Percentiles rank a stretch among this genome's conserved stretches.
Conservation (phyloP, 2,113 vertebrate genomes). For the Mola mola region DNA sequence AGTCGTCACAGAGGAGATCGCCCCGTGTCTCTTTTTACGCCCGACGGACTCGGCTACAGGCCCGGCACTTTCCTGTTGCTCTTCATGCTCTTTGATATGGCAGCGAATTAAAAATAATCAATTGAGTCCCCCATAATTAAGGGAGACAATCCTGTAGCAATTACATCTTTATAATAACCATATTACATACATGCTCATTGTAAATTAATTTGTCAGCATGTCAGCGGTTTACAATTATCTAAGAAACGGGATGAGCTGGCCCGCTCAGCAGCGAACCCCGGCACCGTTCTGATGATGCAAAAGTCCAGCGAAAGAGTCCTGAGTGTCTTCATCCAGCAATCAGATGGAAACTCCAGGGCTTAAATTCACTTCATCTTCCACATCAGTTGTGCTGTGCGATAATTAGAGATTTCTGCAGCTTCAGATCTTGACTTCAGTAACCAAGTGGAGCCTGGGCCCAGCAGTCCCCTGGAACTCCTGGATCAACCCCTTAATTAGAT, state of each 20-base stretch:
- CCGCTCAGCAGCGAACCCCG: conserved; percentile 15
- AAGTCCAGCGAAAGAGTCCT: conserved; percentile 8
- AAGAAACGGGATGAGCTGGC: conserved; percentile 31
- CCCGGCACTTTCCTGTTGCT: conserved; percentile 33
- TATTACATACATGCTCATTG: conserved; percentile 48
- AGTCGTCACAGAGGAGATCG: conserved; percentile 25
- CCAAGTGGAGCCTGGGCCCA: too few species aligned
- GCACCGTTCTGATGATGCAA: background rate
- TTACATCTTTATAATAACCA: conserved; percentile 70
- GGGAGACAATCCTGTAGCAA: conserved; percentile 40
- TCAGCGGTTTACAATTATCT: conserved; percentile 64
- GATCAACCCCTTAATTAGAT: too few species aligned
- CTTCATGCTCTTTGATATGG: conserved; percentile 43
- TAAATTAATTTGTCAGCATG: conserved; percentile 58
- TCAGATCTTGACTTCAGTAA: background rate
- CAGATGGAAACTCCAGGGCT: conserved; percentile 6
- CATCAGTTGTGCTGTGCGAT: background rate
- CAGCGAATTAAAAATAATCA: conserved; percentile 53
- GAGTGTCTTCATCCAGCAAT: conserved; percentile 7
- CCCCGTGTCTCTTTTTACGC: conserved; percentile 21
- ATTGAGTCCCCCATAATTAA: conserved; percentile 40
- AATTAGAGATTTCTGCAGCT: background rate
- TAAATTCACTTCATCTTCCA: conserved; percentile 5
- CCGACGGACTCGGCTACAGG: conserved; percentile 25
- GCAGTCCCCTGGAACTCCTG: too few species aligned